These are phyloP conservation scores for Hyppa rectilinea DNA, from an alignment of 2,888 invertebrate genomes.

Conservation along the genomic window DNA sequence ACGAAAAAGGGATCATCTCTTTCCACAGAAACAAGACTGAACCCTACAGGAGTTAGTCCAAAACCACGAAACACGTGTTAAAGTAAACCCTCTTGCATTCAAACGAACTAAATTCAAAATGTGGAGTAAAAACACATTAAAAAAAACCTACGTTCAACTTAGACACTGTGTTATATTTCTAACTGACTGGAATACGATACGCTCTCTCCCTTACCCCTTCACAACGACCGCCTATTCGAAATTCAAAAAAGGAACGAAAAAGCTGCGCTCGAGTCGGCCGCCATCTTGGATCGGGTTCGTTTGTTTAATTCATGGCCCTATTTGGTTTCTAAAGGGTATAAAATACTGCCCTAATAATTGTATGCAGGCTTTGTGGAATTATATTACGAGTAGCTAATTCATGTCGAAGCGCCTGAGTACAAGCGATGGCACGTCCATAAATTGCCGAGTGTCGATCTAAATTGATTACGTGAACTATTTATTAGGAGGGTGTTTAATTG, in stretches of 20 bases:
- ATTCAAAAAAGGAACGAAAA: conserved; percentile 84
- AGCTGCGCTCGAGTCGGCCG: conserved; percentile 76
- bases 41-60: too few species aligned
- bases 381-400: conserved; percentile 66
- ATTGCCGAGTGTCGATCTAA: conserved; percentile 58
- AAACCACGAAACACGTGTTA: too few species aligned
- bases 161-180: conserved; percentile 60
- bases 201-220: conserved; percentile 64
- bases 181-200: conserved; percentile 65
- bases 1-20: too few species aligned
- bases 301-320: conserved; percentile 69
- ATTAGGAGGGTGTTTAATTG: conserved; percentile 56
- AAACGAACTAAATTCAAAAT: conserved; percentile 11
- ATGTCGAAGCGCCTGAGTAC: conserved; percentile 35
- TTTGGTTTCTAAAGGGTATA: conserved; percentile 50
- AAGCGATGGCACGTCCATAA: conserved; percentile 47
- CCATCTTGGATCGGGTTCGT: conserved; percentile 78
- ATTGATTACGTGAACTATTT: conserved; percentile 52
- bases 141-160: conserved; percentile 50
- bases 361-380: conserved; percentile 49
- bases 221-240: conserved; percentile 77
- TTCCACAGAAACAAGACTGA: too few species aligned
- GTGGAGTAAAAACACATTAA: conserved; percentile 22
- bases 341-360: conserved; percentile 60
- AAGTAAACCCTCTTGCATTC: too few species aligned